A percentile compares a stretch with the other conserved stretches of the same genome.
Evolutionary conservation across 2,888 invertebrate species (phyloP).

Genomic region (Tetanocera ferruginea): DNA sequence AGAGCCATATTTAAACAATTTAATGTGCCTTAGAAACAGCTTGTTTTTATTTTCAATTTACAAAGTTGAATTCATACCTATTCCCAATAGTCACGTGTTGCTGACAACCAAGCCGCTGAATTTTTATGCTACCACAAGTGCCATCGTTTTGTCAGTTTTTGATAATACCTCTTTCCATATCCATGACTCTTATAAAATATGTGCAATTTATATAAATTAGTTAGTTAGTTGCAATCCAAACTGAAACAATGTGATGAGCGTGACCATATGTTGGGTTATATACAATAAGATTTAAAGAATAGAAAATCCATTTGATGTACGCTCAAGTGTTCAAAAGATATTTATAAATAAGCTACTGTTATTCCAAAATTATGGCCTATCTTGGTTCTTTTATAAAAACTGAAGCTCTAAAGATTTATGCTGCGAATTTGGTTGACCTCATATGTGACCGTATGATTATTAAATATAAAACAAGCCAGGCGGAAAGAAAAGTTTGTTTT

Average conservation of each 20-base stretch:
- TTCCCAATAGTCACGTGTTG: neutral
- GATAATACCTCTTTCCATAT: neutral
- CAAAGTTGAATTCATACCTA: neutral
- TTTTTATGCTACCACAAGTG: slow-evolving; percentile 18
- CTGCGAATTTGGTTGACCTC: neutral
- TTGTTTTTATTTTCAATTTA: neutral
- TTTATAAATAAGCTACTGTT: too few relatives aligned
- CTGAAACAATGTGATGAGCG: slow-evolving; percentile 17
- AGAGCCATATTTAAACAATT: slow-evolving; percentile 28
- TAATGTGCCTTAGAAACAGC: neutral
- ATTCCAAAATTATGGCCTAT: too few relatives aligned
- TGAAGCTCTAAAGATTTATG: neutral
- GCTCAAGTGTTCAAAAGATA: neutral
- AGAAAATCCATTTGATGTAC: neutral
- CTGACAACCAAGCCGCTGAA: too few relatives aligned
- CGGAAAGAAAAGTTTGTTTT: too few relatives aligned
- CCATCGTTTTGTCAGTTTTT: slow-evolving; percentile 19
- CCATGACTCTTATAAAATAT: neutral
- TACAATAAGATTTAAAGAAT: neutral
- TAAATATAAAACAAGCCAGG: too few relatives aligned
- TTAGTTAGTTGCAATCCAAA: neutral
- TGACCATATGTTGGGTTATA: slow-evolving; percentile 1
- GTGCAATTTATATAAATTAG: neutral
- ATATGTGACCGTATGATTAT: neutral
- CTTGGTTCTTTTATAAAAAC: too few relatives aligned